Evolutionary conservation across 2,113 vertebrate species (phyloP), one percentile per base, ranked within the genome.

Genomic region (Azemiops feae): DNA sequence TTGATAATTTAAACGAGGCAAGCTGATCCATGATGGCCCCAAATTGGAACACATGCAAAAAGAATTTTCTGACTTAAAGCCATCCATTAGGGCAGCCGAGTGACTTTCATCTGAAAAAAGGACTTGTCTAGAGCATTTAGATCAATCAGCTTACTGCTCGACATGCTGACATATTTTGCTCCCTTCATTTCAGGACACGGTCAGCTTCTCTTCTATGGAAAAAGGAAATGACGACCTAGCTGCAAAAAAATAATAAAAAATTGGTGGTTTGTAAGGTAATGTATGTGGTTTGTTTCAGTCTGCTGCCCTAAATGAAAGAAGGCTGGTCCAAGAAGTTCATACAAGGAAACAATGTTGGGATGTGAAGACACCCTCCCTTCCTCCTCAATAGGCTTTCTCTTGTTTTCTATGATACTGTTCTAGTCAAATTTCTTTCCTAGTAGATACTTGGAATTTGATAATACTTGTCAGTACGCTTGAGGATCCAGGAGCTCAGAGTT

Each of bases 21-120:
- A 90, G 50, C 93, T 95, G 64, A 95, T 95, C 94, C 90, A 64
- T 95, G 85, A 94, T 86, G 95, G 89, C 88, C 11, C 52, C 69
- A 3, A 0, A 16, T n/a, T 85, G n/a, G 60, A 50, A 89, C 58
- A 87, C 34, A 0, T 89, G 43, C 92, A 94, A 93, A 95, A 88
- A 9, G 3, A 4, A 1, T 94, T 89, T 87, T 58, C 60, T 9
- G 12, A 22, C 86, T 20, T 22, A 74, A 22, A 85, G 23, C 50
- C n/a, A 88, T 5, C 50, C 30, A n/a, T 74, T 39, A 81, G 25
- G 52, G 16, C 34, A 57, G 47, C 25, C 22, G 81, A 22, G 47
- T 23, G n/a, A 50, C 34, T 57, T 88, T 88, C 57, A 88, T 94
- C 81, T n/a, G 57, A 45, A 0, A 89, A 81, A 91, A 94, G 22